Evolutionary conservation across 2,888 invertebrate genomes (phyloP).

Genomic region (Aplocera efformata): DNA sequence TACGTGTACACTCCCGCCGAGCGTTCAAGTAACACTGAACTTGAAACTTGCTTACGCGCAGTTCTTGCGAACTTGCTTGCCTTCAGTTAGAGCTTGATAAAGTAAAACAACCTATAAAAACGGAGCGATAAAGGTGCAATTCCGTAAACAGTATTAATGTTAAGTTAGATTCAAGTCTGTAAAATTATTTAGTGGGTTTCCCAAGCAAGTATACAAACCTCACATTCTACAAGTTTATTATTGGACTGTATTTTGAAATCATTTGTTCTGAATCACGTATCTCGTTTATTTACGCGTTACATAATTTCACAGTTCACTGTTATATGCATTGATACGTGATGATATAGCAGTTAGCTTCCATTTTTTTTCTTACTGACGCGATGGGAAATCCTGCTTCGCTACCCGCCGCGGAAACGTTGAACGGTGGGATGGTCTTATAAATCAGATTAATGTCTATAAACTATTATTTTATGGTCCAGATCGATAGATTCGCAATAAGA

Average conservation of each 20-base stretch:
- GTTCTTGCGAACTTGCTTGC: slow-evolving; percentile 43
- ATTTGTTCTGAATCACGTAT: slow-evolving; percentile 18
- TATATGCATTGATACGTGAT: too few species aligned
- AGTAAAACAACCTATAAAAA: slow-evolving; percentile 13
- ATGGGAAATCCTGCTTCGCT: too few species aligned
- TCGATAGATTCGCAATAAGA: too few species aligned
- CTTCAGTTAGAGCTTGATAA: slow-evolving; percentile 34
- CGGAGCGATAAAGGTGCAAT: slow-evolving; percentile 18
- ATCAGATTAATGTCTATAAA: too few species aligned
- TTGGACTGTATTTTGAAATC: slow-evolving; percentile 14
- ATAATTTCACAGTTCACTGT: too few species aligned
- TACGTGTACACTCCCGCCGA: slow-evolving; percentile 43
- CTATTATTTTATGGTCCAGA: too few species aligned
- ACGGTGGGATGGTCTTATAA: too few species aligned
- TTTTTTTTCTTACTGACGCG: too few species aligned
- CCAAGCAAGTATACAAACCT: slow-evolving; percentile 34
- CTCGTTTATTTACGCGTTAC: too few species aligned
- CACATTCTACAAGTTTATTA: slow-evolving; percentile 21
- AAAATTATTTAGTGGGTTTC: slow-evolving; percentile 40
- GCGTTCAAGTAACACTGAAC: slow-evolving; percentile 65
- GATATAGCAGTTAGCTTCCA: too few species aligned
- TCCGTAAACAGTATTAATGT: neutral
- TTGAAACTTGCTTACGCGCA: slow-evolving; percentile 54
- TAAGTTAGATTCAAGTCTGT: slow-evolving; percentile 18
- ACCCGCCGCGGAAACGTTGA: too few species aligned